These are phyloP conservation scores for Hycleus cichorii DNA, from an alignment of 1,140 invertebrate species.

Conservation along the genomic window DNA sequence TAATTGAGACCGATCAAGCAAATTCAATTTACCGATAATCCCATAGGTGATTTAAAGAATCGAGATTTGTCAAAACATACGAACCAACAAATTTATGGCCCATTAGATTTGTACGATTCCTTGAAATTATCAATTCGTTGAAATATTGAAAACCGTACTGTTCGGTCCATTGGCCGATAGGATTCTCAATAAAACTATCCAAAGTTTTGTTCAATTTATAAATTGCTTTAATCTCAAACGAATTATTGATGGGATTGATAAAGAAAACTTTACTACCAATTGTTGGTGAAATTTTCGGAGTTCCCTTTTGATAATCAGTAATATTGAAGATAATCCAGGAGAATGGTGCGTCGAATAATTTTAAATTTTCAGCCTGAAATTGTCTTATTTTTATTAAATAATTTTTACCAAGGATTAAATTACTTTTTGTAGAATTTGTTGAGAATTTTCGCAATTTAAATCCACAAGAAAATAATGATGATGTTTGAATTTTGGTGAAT, in stretches of 20 bases:
- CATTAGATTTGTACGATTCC: conserved; percentile 1
- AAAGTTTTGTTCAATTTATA: background rate
- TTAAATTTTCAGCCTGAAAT: background rate
- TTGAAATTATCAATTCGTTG: background rate
- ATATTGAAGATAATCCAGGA: background rate
- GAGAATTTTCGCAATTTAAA: background rate
- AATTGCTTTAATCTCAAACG: background rate
- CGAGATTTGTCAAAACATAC: no score
- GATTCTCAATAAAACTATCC: background rate
- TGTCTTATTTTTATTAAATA: background rate
- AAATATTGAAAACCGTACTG: background rate
- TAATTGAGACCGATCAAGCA: no score
- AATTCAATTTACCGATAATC: no score
- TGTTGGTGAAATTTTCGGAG: background rate
- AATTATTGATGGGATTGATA: background rate
- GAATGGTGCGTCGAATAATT: background rate
- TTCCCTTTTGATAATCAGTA: background rate
- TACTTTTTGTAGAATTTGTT: background rate
- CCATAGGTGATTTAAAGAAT: no score
- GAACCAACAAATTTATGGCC: background rate
- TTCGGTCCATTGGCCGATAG: no score
- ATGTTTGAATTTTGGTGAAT: background rate
- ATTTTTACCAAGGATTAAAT: background rate
- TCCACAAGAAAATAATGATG: conserved; percentile 2
- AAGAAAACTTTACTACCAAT: conserved; percentile 2